Base-by-base conservation (phyloP, 2,888 invertebrate genomes). In the Hyalella azteca region DNA sequence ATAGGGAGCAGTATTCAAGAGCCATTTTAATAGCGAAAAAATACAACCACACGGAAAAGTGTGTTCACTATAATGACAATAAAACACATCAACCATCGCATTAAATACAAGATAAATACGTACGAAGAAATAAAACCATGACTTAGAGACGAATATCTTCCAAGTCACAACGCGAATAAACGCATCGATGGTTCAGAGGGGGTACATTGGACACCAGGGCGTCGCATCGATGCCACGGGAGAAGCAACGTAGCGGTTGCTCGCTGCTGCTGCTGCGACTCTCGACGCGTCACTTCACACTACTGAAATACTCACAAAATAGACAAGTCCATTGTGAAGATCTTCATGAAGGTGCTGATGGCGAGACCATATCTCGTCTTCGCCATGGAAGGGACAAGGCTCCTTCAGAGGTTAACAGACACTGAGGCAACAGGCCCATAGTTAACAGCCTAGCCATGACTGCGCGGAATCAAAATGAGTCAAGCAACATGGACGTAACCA, bases 31-130 rank as follows among this genome's bases (percentile, higher is more conserved):
- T 36, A 66, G 66, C 66, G 66, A 66, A 66, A 66, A 32, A 66
- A 66, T 66, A 66, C 66, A 66, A 36, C 36, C 66, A 66, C 66
- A 66, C 66, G 19, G 19, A 32, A 32, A 13, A 66, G 66, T 66
- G 66, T 66, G 66, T 36, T 66, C 66, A 66, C 66, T 66, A 66
- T 32, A 66, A 66, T 66, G 66, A 66, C 66, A 66, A 66, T 66
- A 66, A 66, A 66, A 66, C 66, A 66, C 66, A 66, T 66, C 36
- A 36, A 66, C 66, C 66, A 66, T 66, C 66, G 66, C 19, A 66
- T 66, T 66, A 66, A 66, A 66, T 66, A 66, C 36, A 66, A 66
- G 66, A 66, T 66, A 66, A 66, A 66, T 66, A 66, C 66, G 66
- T 36, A 66, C 66, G 66, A 66, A 66, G 66, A 66, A 66, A 66